These are phyloP conservation scores for Coregonus clupeaformis DNA, from an alignment of 2,113 vertebrate genomes.

Conservation along the genomic window DNA sequence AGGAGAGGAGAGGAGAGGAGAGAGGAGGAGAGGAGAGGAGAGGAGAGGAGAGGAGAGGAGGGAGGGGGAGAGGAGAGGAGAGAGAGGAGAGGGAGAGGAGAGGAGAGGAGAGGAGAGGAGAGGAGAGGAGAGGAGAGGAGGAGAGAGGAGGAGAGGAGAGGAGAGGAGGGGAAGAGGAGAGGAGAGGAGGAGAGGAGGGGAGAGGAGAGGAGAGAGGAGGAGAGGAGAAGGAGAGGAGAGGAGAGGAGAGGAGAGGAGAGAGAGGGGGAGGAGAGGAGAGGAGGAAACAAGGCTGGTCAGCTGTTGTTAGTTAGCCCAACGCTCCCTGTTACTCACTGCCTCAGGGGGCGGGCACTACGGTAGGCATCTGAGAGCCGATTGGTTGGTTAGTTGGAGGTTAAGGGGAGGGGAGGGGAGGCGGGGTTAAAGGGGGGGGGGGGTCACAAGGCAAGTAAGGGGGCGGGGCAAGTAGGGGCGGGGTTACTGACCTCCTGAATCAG, in stretches of 20 bases:
- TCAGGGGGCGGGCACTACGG: constrained; percentile 17
- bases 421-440: constrained; percentile 14
- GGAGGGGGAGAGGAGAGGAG: not conserved
- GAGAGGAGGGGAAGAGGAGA: constrained; percentile 20
- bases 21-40: too few species aligned
- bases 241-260: too few species aligned
- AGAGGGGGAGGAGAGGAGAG: too few species aligned
- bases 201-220: constrained; percentile 14
- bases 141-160: not conserved
- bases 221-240: too few species aligned
- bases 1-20: not conserved
- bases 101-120: too few species aligned
- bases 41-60: too few species aligned
- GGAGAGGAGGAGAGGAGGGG: constrained; percentile 7
- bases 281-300: constrained; percentile 37
- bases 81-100: too few species aligned
- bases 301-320: constrained; percentile 51
- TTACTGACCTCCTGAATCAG: constrained; percentile 62
- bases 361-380: constrained; percentile 12
- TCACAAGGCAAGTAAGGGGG: constrained; percentile 1
- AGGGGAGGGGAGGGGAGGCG: constrained; percentile 9
- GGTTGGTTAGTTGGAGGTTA: not conserved
- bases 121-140: too few species aligned
- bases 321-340: constrained; percentile 43
- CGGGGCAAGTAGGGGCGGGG: constrained; percentile 11